Base-by-base conservation (phyloP, 1,140 invertebrate species). In the Agrypnia vestita region DNA sequence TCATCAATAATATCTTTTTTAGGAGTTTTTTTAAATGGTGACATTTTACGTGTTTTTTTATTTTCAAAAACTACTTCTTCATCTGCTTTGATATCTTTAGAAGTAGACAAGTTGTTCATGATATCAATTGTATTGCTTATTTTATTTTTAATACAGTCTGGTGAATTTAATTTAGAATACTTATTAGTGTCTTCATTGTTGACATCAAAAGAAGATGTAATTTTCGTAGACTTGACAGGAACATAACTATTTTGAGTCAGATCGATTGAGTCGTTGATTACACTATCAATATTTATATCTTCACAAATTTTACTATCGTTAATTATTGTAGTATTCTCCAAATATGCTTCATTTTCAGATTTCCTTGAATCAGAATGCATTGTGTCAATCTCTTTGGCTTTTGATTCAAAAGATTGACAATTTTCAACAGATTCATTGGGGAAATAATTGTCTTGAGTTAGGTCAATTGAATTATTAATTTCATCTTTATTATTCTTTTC, bases 381-480 rank as follows among this genome's bases (percentile, higher is more conserved):
- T 12, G 21, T 13, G 19, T 64, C 61, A 64, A n/a, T 13, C 8
- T 35, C 25, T 35, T 35, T 6, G 6, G 25, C 6, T 1, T 25
- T 43, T 9, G 25, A 64, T 43, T 64, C 21, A 35, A n/a, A 64
- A 43, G 8, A 7, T 21, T 12, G 55, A 21, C 12, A 10, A 21
- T 21, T 59, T 59, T 21, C 21, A 21, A 17, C 4, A 19, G 43
- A 67, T 44, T 44, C 9, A 1, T 67, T 4, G 7, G 62, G 35
- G n/a, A 25, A 0, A 44, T 47, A 44, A 17, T 17, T 67, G 15
- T 15, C 44, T 43, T 51, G 67, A 1, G 67, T 51, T 51, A 71
- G 17, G 51, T 71, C 67, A 25, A 71, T 71, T 10, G 67, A 71
- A 12, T n/a, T 46, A 25, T 49, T 25, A 49, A 17, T 21, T 3